Evolutionary conservation across 35 echinoderm and acorn worm genomes (phyloP).

Genomic region (Anneissia japonica): DNA sequence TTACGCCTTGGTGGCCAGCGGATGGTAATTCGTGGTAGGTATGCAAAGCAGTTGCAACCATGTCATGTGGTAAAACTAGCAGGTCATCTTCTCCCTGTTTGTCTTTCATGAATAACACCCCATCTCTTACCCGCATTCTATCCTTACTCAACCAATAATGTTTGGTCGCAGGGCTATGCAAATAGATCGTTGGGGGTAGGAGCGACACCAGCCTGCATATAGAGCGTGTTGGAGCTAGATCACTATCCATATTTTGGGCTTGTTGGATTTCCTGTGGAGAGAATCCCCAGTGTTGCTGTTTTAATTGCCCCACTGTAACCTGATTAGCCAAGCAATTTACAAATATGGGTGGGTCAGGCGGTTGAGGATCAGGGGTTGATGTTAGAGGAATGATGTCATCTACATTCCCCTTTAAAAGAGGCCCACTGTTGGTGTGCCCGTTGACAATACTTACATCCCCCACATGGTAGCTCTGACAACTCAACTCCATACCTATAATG

Average conservation of each 20-base stretch:
- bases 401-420: slow-evolving; percentile 14
- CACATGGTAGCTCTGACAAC: slow-evolving; percentile 32
- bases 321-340: not conserved
- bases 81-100: not conserved
- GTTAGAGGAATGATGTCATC: slow-evolving; percentile 47
- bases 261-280: not conserved
- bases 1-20: not conserved
- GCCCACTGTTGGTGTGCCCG: slow-evolving; percentile 38
- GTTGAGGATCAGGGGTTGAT: not conserved
- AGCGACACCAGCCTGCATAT: slow-evolving; percentile 7
- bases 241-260: slow-evolving; percentile 17
- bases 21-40: not conserved
- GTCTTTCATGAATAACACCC: slow-evolving; percentile 5
- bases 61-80: not conserved
- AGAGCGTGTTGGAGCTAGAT: not conserved
- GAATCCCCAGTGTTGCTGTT: not conserved
- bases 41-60: not conserved
- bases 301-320: not conserved
- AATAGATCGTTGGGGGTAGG: not conserved
- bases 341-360: not conserved
- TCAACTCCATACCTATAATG: slow-evolving; percentile 5
- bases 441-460: slow-evolving; percentile 36
- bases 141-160: slow-evolving; percentile 36
- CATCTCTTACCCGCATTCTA: slow-evolving; percentile 4
- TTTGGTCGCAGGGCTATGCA: not conserved